These are phyloP conservation scores for Nibea albiflora DNA, from an alignment of 2,113 vertebrate genomes.

Conservation along the genomic window DNA sequence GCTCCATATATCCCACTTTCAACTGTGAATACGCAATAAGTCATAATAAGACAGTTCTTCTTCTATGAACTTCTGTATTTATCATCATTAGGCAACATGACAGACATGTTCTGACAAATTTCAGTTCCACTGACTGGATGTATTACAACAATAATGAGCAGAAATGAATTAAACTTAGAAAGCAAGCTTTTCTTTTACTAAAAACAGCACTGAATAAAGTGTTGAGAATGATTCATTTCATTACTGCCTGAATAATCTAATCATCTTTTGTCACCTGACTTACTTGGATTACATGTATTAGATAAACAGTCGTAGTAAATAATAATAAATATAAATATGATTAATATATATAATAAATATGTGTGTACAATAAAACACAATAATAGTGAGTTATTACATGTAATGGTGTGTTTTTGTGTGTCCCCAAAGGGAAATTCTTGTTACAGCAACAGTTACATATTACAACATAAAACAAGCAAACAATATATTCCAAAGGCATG, in stretches of 20 bases:
- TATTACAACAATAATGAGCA: not conserved
- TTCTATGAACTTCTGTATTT: not conserved
- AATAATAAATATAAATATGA: too few relatives aligned
- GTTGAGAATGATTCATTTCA: not conserved
- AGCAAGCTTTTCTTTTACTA: not conserved
- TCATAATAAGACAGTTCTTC: not conserved
- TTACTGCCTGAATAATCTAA: not conserved
- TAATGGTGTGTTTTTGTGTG: too few relatives aligned
- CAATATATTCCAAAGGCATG: too few relatives aligned
- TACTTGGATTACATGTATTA: not conserved
- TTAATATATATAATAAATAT: too few relatives aligned
- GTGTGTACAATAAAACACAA: too few relatives aligned
- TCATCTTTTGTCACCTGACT: too few relatives aligned
- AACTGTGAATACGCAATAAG: not conserved
- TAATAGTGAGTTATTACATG: not conserved
- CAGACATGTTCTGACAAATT: not conserved
- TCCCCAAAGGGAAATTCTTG: too few relatives aligned
- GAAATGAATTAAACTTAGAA: not conserved
- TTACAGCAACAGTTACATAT: too few relatives aligned
- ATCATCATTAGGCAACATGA: not conserved
- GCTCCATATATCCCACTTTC: not conserved
- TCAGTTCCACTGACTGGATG: not conserved
- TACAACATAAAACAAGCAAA: too few relatives aligned
- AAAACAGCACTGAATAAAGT: not conserved
- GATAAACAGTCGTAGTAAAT: not conserved